phyloP scores from a whole-genome alignment of 1,140 invertebrate genomes.

The Lysiphlebus fabarum region DNA sequence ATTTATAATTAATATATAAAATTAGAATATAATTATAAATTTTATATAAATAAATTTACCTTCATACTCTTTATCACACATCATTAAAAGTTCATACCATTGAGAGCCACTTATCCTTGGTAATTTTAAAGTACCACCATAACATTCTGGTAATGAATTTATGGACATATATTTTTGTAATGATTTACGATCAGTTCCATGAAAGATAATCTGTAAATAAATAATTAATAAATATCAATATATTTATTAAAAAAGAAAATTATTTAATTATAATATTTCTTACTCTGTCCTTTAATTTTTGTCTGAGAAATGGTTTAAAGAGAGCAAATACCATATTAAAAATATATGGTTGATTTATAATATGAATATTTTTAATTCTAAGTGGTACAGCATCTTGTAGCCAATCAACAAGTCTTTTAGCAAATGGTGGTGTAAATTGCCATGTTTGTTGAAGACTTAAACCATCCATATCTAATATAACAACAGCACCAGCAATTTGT shows the following conservation, averaged over 20 bases:
- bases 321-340: slow-evolving; percentile 85
- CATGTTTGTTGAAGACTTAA: slow-evolving; percentile 73
- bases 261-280: slow-evolving; percentile 31
- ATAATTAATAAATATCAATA: background rate
- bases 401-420: slow-evolving; percentile 78
- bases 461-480: slow-evolving; percentile 83
- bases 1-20: too few relatives aligned
- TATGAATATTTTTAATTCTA: slow-evolving; percentile 80
- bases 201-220: slow-evolving; percentile 69
- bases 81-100: slow-evolving; percentile 69
- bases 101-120: slow-evolving; percentile 63
- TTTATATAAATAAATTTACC: slow-evolving; percentile 49
- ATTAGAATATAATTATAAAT: slow-evolving; percentile 13
- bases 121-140: slow-evolving; percentile 72
- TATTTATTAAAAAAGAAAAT: slow-evolving; percentile 1
- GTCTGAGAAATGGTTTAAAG: slow-evolving; percentile 80
- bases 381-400: slow-evolving; percentile 78
- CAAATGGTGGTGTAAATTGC: slow-evolving; percentile 79
- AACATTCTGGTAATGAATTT: slow-evolving; percentile 72
- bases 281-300: slow-evolving; percentile 68
- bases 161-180: slow-evolving; percentile 76
- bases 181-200: slow-evolving; percentile 76
- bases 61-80: slow-evolving; percentile 71
- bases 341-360: slow-evolving; percentile 83
- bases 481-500: slow-evolving; percentile 72